Base-by-base conservation (phyloP, 2,797 vertebrate species). In the Poecilia gillii region DNA sequence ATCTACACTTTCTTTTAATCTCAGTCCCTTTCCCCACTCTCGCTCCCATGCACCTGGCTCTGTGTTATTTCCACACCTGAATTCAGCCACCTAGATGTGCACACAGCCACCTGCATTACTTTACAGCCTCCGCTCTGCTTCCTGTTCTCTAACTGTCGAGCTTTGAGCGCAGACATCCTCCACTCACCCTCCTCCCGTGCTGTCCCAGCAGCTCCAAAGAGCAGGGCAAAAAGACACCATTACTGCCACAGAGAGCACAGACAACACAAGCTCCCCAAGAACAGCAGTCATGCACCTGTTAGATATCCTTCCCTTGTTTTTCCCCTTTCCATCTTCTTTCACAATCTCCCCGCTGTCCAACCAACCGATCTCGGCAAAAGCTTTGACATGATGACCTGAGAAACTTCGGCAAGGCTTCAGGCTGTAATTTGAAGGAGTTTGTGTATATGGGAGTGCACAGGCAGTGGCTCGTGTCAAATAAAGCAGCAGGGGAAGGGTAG, bases 241-340 rank as follows among this genome's bases (percentile, higher is more conserved):
- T 90, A 93, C 85, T 82, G 87, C 88, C 82, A 86, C 80, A 78
- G 84, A 91, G 86, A 89, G 87, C 78, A 88, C 76, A 85, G 75
- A 81, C 66, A 89, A 89, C 89, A 91, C 84, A 87, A 81, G 83
- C 64, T 90, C 86, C 85, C 66, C 25, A 88, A 91, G 88, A 91
- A 92, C 87, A 87, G 81, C 90, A 90, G 81, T 80, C 83, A 68
- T 90, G 84, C 92, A 93, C 92, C 92, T 93, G 93, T 90, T 93
- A 85, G 86, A 90, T 83, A 82, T 87, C 81, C 77, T 79, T 79
- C 72, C 83, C 90, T 89, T 88, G 79, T 90, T 88, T 91, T 87
- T 72, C 70, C 70, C 14, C 74, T 76, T 76, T 64, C 41, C 73
- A 68, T 55, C 12, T 39, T 84, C 49, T 80, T 57, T 81, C 74